These are phyloP conservation scores for Campylomormyrus numenius DNA, from an alignment of 2,113 vertebrate species.

Conservation along the genomic window DNA sequence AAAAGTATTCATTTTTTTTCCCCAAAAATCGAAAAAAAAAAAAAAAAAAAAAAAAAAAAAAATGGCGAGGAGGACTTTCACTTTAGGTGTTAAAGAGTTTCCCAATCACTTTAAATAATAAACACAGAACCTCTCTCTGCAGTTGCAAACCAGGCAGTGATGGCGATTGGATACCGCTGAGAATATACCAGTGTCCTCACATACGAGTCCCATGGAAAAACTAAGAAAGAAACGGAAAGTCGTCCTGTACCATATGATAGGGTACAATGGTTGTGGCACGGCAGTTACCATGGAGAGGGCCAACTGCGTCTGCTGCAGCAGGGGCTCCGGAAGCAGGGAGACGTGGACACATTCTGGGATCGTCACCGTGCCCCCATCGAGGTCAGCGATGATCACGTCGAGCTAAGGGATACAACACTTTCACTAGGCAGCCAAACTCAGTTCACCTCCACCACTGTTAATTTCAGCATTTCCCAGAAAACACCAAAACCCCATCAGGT, in stretches of 20 bases:
- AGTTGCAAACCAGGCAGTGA: background rate
- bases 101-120: background rate
- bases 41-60: background rate
- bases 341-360: slow-evolving; percentile 92
- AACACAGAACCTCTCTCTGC: background rate
- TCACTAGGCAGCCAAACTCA: background rate
- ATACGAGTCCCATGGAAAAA: background rate
- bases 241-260: background rate
- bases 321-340: slow-evolving; percentile 80
- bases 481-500: background rate
- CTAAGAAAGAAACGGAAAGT: background rate
- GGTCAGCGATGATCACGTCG: slow-evolving; percentile 89
- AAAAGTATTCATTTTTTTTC: background rate
- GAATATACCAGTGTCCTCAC: background rate
- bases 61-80: background rate
- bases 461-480: background rate
- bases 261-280: too few relatives aligned
- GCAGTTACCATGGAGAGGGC: slow-evolving; percentile 80
- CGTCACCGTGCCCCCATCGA: slow-evolving; percentile 85
- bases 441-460: background rate
- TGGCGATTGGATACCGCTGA: background rate
- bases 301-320: slow-evolving; percentile 82
- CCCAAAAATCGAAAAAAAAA: background rate
- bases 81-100: background rate
- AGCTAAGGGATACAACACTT: slow-evolving; percentile 57